Evolutionary conservation across 2,113 vertebrate genomes (phyloP), one percentile per base, ranked within the genome.

Genomic region (Shinisaurus crocodilurus): DNA sequence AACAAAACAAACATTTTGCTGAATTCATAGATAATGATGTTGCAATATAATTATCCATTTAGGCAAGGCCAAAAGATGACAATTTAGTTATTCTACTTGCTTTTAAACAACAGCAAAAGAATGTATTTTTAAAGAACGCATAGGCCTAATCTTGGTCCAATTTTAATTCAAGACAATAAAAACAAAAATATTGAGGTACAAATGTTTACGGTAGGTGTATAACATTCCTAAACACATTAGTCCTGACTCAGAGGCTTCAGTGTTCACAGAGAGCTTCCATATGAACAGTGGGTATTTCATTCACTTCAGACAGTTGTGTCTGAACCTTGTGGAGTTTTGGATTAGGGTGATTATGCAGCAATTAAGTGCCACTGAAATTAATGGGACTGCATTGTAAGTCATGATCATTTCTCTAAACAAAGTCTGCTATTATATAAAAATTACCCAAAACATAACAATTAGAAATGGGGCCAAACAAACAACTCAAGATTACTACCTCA

Each of bases 401-500:
- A 77, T 67, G 23, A 34, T 40, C 77, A 40, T 45, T 29, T 69
- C 60, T 69, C 54, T 70, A 57, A 70, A 70, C 50, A 20, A 88
- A 50, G 60, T 7, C 82, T 80, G 89, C 63, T 90, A 57, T 80
- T 90, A 60, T 80, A 45, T 84, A 27, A 29, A 23, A 89, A 85
- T 90, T 86, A 80, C 18, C 43, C 57, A 12, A 89, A 89, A 45
- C 57, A 70, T 37, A 85, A 15, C 63, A 85, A 90, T 90, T 90
- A 85, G 74, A 85, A 79, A 70, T 7, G 18, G n/a, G 18, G 34
- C n/a, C 45, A 90, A 90, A 85, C 45, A 85, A 70, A 79, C 82
- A 69, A 25, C 7, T n/a, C 13, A 69, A 63, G 84, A 85, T 48
- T 32, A n/a, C n/a, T 27, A 43, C 37, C n/a, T 9, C 45, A 40